Evolutionary conservation across 2,797 vertebrate genomes (phyloP).

Genomic region (Antennarius maculatus): DNA sequence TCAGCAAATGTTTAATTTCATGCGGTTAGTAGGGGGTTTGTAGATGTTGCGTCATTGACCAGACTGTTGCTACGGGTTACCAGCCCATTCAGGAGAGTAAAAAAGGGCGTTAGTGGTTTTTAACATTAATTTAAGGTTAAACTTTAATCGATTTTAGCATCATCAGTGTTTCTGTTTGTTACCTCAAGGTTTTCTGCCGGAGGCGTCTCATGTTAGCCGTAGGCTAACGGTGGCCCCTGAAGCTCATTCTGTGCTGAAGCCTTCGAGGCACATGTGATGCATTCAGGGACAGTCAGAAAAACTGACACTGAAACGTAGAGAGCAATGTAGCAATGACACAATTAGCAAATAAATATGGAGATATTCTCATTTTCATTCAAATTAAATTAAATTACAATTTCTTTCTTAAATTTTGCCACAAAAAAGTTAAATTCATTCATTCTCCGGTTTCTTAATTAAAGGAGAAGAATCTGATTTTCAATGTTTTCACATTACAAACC

Average conservation of each 20-base stretch:
- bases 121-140: constrained; percentile 41
- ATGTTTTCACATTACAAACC: background rate
- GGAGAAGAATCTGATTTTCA: no score
- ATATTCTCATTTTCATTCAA: no score
- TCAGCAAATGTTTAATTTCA: background rate
- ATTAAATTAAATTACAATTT: no score
- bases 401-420: no score
- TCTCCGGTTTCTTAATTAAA: no score
- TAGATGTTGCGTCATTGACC: constrained; percentile 51
- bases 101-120: constrained; percentile 34
- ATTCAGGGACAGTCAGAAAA: constrained; percentile 11
- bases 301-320: background rate
- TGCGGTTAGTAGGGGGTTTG: constrained; percentile 32
- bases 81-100: constrained; percentile 42
- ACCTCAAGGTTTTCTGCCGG: constrained; percentile 53
- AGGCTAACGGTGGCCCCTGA: constrained; percentile 58
- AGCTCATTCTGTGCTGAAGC: constrained; percentile 36
- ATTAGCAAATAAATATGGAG: no score
- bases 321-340: no score
- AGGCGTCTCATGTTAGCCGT: constrained; percentile 60
- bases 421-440: no score
- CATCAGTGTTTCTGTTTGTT: constrained; percentile 50
- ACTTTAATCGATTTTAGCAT: constrained; percentile 53
- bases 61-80: constrained; percentile 57
- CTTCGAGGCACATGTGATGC: constrained; percentile 24